These are phyloP conservation scores for Epirrhoe alternata DNA, from an alignment of 2,888 invertebrate species.

Conservation along the genomic window DNA sequence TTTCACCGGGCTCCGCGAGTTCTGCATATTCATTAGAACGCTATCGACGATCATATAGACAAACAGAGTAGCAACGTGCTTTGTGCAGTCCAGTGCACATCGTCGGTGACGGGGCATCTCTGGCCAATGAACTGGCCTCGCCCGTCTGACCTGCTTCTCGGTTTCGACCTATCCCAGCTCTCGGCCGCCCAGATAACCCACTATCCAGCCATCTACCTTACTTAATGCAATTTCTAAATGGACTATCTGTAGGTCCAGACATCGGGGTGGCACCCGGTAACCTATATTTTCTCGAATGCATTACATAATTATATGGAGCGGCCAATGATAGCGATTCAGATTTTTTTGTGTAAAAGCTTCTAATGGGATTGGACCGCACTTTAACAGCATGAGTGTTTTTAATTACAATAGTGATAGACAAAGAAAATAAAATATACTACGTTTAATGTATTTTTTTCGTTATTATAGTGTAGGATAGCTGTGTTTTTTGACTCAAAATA, in stretches of 20 bases:
- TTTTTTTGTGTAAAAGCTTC: constrained; percentile 16
- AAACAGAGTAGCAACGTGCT: constrained; percentile 10
- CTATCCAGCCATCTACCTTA: constrained; percentile 18
- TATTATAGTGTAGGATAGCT: not conserved
- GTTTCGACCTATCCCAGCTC: constrained; percentile 24
- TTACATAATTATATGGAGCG: constrained; percentile 34
- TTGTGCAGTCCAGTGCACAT: constrained; percentile 52
- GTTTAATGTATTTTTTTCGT: not conserved
- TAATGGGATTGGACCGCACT: constrained; percentile 9
- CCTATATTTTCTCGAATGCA: constrained; percentile 33
- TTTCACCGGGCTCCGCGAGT: not conserved
- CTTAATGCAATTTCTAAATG: constrained; percentile 39
- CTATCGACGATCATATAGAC: constrained; percentile 3
- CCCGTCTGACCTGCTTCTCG: constrained; percentile 61
- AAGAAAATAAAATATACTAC: not conserved
- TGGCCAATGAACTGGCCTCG: constrained; percentile 42
- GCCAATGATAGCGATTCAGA: constrained; percentile 18
- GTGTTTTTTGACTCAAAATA: not conserved
- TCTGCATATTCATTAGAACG: not conserved
- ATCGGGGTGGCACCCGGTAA: constrained; percentile 31
- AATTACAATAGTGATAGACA: not conserved
- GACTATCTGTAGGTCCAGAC: constrained; percentile 33
- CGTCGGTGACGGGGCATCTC: constrained; percentile 43
- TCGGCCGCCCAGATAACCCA: constrained; percentile 18
- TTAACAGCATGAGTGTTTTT: constrained; percentile 1